These are phyloP conservation scores for Drosophila silvestris DNA, from an alignment of 2,888 invertebrate species.

Conservation along the genomic window DNA sequence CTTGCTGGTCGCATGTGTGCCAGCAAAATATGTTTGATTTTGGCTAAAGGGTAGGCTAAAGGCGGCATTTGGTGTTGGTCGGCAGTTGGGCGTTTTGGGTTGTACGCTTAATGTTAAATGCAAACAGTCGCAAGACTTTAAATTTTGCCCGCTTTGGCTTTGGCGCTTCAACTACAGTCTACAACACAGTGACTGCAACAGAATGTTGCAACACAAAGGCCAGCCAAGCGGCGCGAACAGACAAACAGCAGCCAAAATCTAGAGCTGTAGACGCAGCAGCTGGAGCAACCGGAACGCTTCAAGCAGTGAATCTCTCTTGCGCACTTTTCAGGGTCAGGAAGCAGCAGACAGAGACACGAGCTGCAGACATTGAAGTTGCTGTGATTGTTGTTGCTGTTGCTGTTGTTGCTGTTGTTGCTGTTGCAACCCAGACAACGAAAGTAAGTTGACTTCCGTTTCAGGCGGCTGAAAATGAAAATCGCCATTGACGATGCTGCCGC, in stretches of 20 bases:
- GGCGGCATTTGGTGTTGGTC: neutral
- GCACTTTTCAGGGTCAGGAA: slow-evolving; percentile 68
- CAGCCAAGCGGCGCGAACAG: slow-evolving; percentile 61
- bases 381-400: neutral
- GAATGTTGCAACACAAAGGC: slow-evolving; percentile 58
- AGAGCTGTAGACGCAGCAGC: neutral
- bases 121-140: slow-evolving; percentile 75
- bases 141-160: slow-evolving; percentile 33
- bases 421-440: slow-evolving; percentile 58
- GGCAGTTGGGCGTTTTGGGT: neutral
- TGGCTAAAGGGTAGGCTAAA: slow-evolving; percentile 17
- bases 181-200: slow-evolving; percentile 17
- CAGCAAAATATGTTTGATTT: slow-evolving; percentile 55
- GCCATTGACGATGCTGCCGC: slow-evolving; percentile 26
- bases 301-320: slow-evolving; percentile 19
- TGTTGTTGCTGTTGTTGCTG: neutral
- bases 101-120: slow-evolving; percentile 60
- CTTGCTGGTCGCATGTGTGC: slow-evolving; percentile 43
- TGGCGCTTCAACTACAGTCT: slow-evolving; percentile 14
- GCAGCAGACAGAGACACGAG: slow-evolving; percentile 51
- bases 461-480: slow-evolving; percentile 73
- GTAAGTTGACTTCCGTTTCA: slow-evolving; percentile 72
- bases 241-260: slow-evolving; percentile 38
- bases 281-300: slow-evolving; percentile 13
- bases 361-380: slow-evolving; percentile 12